Evolutionary conservation across 2,888 invertebrate species (phyloP), one percentile per base, ranked within the genome.

Genomic region (Cantharis rustica): DNA sequence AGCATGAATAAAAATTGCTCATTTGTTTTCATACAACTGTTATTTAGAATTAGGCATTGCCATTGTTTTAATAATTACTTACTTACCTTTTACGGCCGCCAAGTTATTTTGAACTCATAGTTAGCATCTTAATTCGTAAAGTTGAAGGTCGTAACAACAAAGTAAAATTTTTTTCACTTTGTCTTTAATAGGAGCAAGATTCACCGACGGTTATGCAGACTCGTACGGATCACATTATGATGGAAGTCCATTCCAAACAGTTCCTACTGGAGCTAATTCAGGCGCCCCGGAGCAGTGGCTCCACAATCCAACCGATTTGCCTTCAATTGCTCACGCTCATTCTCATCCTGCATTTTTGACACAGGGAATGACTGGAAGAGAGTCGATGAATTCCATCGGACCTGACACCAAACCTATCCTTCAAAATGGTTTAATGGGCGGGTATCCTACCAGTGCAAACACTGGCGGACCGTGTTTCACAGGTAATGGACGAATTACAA

Each of bases 211-310:
- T 47, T 92, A 91, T 84, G 89, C 88, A 64, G 89, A 90, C 79
- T 87, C 88, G 71, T 91, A 87, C 88, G 90, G 88, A 77, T 87
- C 90, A 64, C 90, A 92, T 61, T 94, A 93, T 86, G 93, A 93
- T 84, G 89, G 91, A 71, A 89, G 92, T 78, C 91, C 93, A 79
- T 95, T 94, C 87, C 95, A 95, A 86, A 93, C 94, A 75, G 95
- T 95, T 83, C 93, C 93, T 68, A 92, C 91, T 82, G 91, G 91
- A 84, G 88, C 91, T 79, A 89, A 88, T 74, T 88, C 86, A 76
- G 87, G 84, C 79, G 88, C 88, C 70, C 83, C 86, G 62, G 86
- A 89, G 61, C 88, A 88, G 76, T 87, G 87, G 85, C 81, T 82
- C 11, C 87, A 87, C 79, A 80, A 75, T 86, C 87, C 75, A 75